Base-by-base conservation (phyloP, 2,113 vertebrate genomes). In the Silurus meridionalis region DNA sequence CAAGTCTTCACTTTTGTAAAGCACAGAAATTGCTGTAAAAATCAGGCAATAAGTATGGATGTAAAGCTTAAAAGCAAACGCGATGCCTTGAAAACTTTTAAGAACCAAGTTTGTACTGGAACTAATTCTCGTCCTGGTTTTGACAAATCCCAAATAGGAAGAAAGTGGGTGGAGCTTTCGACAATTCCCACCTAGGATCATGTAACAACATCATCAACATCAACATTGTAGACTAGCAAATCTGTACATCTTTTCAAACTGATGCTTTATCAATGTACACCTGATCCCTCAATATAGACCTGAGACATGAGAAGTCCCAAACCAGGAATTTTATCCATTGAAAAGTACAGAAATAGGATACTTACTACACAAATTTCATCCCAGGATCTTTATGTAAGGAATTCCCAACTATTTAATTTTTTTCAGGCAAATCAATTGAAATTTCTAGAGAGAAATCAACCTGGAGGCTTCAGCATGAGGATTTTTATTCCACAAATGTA, bases 1-100 rank as follows among this genome's bases (percentile, higher is more conserved):
- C 15, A 55, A 79, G n/a, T 79, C 53, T 58, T 28, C n/a, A 28
- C 53, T 79, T 79, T 79, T 57, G 19, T 79, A 58, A 6, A 79
- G 7, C 17, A 55, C 55, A 17, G 25, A 58, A 79, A 37, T 58
- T 37, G 19, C n/a, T 19, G 25, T 37, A 28, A 79, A 28, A 55
- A 1, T 37, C 55, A 28, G 6, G 14, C 77, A 58, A 58, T 37
- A 37, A 79, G 19, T 79, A 37, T 58, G 2, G 53, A 58, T 6
- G 4, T 58, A 0, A 58, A 37, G 77, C 53, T 79, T 28, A 9
- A 79, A 58, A 79, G 37, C n/a, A 10, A 1, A 19, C 3, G 1
- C 9, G 15, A 19, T 2, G 25, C 6, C 5, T 28, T 21, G 15
- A 14, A 1, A 19, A 58, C 77, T 55, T 55, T 74, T 5, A 25